These are phyloP conservation scores for Mormyrops boulengeri DNA, from an alignment of 2,797 vertebrate genomes.

Conservation along the genomic window DNA sequence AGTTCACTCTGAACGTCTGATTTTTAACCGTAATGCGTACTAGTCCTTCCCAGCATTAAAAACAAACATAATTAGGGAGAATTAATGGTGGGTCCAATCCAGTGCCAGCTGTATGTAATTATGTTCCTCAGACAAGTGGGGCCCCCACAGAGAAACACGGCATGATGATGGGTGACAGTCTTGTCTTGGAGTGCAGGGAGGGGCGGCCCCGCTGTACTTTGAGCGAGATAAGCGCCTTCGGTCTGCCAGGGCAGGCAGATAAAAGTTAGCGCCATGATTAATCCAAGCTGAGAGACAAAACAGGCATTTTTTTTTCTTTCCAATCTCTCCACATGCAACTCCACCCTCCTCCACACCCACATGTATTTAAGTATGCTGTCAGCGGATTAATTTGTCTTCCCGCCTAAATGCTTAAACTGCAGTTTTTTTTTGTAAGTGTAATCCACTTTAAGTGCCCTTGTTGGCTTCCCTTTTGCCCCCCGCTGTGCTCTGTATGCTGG, in stretches of 20 bases:
- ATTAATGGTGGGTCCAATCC: neutral
- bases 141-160: neutral
- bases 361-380: slow-evolving; percentile 10
- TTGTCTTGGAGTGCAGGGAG: neutral
- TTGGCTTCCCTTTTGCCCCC: neutral
- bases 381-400: slow-evolving; percentile 8
- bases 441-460: neutral
- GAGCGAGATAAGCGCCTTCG: neutral
- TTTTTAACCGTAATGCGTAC: neutral
- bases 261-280: neutral
- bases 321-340: neutral
- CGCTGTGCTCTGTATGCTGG: neutral
- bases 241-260: neutral
- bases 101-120: neutral
- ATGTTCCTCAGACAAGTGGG: neutral
- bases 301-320: neutral
- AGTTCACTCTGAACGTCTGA: neutral
- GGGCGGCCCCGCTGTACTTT: neutral
- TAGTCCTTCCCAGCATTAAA: neutral
- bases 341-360: slow-evolving; percentile 20
- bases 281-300: slow-evolving; percentile 1
- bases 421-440: slow-evolving; percentile 1
- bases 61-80: neutral
- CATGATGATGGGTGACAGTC: neutral
- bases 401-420: slow-evolving; percentile 10